phyloP scores from a whole-genome alignment of 2,888 invertebrate genomes.

The Tribolium freemani region DNA sequence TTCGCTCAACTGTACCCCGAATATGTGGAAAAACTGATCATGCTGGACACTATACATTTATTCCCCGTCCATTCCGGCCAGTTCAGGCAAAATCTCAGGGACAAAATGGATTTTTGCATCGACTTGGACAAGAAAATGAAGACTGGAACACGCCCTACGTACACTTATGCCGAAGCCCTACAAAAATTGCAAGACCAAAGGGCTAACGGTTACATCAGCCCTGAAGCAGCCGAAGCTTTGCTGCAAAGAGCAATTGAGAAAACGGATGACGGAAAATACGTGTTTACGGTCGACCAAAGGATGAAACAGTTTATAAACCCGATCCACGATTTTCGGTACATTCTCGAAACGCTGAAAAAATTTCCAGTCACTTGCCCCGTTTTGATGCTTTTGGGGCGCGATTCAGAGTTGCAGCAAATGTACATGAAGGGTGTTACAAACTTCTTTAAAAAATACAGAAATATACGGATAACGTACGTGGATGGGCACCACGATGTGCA shows the following conservation, averaged over 20 bases:
- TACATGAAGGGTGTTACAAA: constrained; percentile 50
- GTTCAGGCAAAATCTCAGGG: constrained; percentile 58
- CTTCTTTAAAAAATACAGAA: constrained; percentile 54
- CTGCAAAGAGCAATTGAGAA: constrained; percentile 68
- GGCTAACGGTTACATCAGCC: constrained; percentile 60
- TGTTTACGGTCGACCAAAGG: constrained; percentile 73
- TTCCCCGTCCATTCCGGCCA: constrained; percentile 51
- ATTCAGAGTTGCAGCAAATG: constrained; percentile 48
- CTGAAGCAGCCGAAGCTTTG: constrained; percentile 69
- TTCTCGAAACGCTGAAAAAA: constrained; percentile 60
- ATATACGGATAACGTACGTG: constrained; percentile 62
- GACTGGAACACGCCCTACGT: constrained; percentile 57
- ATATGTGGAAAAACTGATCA: constrained; percentile 66
- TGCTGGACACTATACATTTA: constrained; percentile 66
- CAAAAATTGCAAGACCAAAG: constrained; percentile 68
- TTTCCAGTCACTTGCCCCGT: constrained; percentile 63
- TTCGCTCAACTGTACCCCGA: constrained; percentile 67
- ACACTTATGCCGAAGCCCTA: constrained; percentile 69
- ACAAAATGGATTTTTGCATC: constrained; percentile 64
- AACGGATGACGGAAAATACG: constrained; percentile 68
- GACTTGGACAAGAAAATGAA: constrained; percentile 57
- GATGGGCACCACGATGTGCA: constrained; percentile 76
- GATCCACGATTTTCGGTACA: constrained; percentile 57
- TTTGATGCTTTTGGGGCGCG: constrained; percentile 60
- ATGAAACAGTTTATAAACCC: constrained; percentile 66